Evolutionary conservation across 2,797 vertebrate species (phyloP).

Genomic region (Aquila chrysaetos): DNA sequence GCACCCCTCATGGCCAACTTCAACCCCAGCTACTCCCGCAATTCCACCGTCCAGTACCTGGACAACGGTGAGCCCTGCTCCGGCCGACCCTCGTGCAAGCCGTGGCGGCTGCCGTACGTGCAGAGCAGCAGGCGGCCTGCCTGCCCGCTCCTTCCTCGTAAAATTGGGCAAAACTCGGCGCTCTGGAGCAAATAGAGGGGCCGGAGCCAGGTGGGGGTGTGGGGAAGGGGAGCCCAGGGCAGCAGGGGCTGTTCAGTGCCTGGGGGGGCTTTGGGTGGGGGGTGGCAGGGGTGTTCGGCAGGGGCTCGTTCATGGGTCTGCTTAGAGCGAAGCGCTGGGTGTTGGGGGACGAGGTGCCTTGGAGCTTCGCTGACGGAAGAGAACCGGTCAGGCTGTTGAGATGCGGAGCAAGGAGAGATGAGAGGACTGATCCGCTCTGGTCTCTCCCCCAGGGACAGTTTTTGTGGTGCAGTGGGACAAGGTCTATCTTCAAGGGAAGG

Average conservation of each 20-base stretch:
- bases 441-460: slow-evolving; percentile 76
- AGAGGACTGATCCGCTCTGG: rapidly evolving
- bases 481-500: slow-evolving; percentile 87
- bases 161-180: rapidly evolving
- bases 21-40: slow-evolving; percentile 90
- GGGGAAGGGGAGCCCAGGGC: background rate
- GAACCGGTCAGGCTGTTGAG: background rate
- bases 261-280: background rate
- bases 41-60: slow-evolving; percentile 88
- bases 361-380: rapidly evolving
- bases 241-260: background rate
- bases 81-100: rapidly evolving
- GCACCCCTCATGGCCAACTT: slow-evolving; percentile 98
- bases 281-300: background rate
- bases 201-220: background rate
- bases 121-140: background rate
- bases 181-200: rapidly evolving
- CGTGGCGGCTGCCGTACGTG: rapidly evolving
- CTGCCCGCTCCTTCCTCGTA: background rate
- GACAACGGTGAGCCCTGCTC: slow-evolving; percentile 85
- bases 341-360: background rate
- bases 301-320: background rate
- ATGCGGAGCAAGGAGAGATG: background rate
- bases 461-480: slow-evolving; percentile 96
- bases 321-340: rapidly evolving